These are phyloP conservation scores for Hypsibius dujardini DNA, from an alignment of 1,140 invertebrate species.

Conservation along the genomic window DNA sequence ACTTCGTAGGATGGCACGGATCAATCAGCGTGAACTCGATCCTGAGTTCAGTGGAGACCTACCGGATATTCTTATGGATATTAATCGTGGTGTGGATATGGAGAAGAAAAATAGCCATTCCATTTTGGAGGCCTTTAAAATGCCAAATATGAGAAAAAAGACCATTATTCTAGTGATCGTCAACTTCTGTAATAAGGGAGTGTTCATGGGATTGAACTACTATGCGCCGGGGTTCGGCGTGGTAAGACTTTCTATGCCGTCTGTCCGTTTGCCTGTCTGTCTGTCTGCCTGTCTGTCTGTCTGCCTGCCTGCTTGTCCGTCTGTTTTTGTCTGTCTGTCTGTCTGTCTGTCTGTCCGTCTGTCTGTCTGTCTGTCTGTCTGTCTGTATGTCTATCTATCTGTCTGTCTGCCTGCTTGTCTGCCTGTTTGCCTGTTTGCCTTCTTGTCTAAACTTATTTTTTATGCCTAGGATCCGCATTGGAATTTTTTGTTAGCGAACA, in stretches of 20 bases:
- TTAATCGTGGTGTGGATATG: neutral
- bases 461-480: neutral
- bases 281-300: no score
- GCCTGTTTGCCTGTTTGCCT: no score
- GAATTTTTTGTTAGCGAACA: neutral
- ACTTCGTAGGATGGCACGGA: neutral
- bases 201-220: slow-evolving; percentile 10
- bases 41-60: neutral
- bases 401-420: no score
- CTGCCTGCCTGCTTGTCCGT: no score
- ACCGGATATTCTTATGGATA: neutral
- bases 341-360: no score
- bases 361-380: no score
- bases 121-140: neutral
- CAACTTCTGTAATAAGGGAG: slow-evolving; percentile 6
- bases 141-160: slow-evolving; percentile 2
- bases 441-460: no score
- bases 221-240: slow-evolving; percentile 8
- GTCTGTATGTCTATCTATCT: no score
- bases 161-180: neutral
- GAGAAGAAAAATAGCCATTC: neutral
- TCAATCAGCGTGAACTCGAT: neutral
- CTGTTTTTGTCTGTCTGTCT: no score
- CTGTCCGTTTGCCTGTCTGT: no score
- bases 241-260: neutral